Evolutionary conservation across 2,113 vertebrate genomes (phyloP).

Genomic region (Butorides virescens): DNA sequence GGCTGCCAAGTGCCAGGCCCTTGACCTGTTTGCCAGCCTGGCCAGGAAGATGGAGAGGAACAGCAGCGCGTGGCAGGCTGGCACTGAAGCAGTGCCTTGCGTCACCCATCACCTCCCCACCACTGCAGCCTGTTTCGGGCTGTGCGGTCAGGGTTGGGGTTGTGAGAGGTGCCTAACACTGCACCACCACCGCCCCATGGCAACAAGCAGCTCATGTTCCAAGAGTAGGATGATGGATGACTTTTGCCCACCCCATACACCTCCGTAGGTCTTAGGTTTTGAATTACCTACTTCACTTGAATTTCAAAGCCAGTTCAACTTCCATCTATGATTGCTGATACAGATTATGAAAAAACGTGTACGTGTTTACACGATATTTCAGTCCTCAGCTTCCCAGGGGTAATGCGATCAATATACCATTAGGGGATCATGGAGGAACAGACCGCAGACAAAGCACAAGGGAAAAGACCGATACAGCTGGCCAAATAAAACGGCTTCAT

Average conservation of each 20-base stretch:
- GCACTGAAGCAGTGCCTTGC: not conserved
- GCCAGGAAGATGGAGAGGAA: not conserved
- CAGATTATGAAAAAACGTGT: not conserved
- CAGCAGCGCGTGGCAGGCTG: accelerated
- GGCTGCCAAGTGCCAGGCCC: not conserved
- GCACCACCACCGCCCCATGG: not conserved
- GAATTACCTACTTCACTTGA: not conserved
- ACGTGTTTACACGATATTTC: not conserved
- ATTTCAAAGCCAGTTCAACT: not conserved
- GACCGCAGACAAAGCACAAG: not conserved
- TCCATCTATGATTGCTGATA: not conserved
- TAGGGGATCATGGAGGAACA: not conserved
- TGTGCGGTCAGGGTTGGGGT: not conserved
- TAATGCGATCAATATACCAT: not conserved
- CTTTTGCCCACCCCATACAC: not conserved
- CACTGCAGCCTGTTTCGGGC: accelerated
- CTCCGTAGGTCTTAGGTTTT: not conserved
- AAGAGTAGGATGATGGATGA: accelerated
- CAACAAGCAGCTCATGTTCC: not conserved
- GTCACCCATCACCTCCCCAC: not conserved
- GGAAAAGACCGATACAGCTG: not conserved
- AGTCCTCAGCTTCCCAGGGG: not conserved
- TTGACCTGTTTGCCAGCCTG: not conserved
- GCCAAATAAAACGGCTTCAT: not conserved
- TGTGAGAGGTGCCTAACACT: accelerated